These are phyloP conservation scores for Chiloscyllium plagiosum DNA, from an alignment of 2,113 vertebrate species.

Conservation along the genomic window DNA sequence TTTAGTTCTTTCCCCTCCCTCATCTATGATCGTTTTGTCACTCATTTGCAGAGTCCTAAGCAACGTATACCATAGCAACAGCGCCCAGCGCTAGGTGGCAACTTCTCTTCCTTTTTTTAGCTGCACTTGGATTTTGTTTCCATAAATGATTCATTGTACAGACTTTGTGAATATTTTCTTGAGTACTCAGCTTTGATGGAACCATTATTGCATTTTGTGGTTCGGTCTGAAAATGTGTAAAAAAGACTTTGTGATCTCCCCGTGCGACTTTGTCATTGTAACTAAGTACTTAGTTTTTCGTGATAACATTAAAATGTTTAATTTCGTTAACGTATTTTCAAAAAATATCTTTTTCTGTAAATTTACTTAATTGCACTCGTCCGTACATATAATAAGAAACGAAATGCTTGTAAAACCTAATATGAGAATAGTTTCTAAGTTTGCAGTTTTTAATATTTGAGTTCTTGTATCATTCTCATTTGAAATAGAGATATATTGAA, in stretches of 20 bases:
- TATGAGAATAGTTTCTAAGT: neutral
- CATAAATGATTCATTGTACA: neutral
- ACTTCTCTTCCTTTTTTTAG: neutral
- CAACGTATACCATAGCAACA: neutral
- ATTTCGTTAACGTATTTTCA: neutral
- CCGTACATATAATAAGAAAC: neutral
- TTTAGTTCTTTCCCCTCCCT: neutral
- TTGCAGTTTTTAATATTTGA: neutral
- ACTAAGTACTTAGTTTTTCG: neutral
- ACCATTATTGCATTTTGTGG: neutral
- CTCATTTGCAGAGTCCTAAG: neutral
- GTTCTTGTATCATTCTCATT: neutral
- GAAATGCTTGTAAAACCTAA: neutral
- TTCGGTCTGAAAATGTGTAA: neutral
- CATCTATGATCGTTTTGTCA: neutral
- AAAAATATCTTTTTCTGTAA: neutral
- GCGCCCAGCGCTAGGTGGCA: neutral
- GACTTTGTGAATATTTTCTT: neutral
- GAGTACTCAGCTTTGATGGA: neutral
- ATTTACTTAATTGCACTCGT: neutral
- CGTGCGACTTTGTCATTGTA: neutral
- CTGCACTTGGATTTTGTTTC: neutral
- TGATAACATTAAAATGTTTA: neutral
- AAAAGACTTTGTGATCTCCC: neutral
- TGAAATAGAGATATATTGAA: neutral